These are phyloP conservation scores for Eulemur macaco DNA, from an alignment of 2,113 vertebrate genomes.

Conservation along the genomic window DNA sequence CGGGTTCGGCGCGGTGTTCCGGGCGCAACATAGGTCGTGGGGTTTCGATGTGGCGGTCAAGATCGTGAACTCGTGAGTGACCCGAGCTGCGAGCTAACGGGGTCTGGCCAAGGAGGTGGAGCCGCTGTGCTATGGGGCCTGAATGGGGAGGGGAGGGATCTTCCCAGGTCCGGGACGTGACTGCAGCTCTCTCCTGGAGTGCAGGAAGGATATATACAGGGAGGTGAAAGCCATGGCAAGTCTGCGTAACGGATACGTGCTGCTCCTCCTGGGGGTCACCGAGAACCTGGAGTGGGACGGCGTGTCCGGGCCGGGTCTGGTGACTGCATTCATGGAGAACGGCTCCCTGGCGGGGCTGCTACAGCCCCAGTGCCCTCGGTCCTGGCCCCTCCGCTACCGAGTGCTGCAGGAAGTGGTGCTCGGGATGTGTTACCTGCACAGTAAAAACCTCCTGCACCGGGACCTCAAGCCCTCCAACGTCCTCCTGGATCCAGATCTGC, in stretches of 20 bases:
- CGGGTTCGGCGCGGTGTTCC: constrained; percentile 48
- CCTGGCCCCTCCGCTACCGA: constrained; percentile 84
- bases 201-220: constrained; percentile 4
- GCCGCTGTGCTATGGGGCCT: constrained; percentile 79
- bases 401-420: constrained; percentile 85
- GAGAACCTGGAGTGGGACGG: background rate
- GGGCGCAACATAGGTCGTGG: background rate
- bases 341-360: constrained; percentile 81
- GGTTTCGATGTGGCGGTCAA: constrained; percentile 14
- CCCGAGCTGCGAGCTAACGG: rapidly evolving
- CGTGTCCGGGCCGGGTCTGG: constrained; percentile 77
- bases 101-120: constrained; percentile 41
- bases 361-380: constrained; percentile 31
- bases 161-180: background rate
- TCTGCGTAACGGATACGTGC: constrained; percentile 30
- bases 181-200: background rate
- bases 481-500: constrained; percentile 72
- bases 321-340: constrained; percentile 89
- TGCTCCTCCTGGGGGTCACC: constrained; percentile 60
- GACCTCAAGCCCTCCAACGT: constrained; percentile 80
- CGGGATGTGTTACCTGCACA: constrained; percentile 90
- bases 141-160: background rate
- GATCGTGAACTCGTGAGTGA: constrained; percentile 61
- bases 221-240: constrained; percentile 73
- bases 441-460: constrained; percentile 73